phyloP scores from a whole-genome alignment of 1,140 invertebrate species.

The Nasonia vitripennis region DNA sequence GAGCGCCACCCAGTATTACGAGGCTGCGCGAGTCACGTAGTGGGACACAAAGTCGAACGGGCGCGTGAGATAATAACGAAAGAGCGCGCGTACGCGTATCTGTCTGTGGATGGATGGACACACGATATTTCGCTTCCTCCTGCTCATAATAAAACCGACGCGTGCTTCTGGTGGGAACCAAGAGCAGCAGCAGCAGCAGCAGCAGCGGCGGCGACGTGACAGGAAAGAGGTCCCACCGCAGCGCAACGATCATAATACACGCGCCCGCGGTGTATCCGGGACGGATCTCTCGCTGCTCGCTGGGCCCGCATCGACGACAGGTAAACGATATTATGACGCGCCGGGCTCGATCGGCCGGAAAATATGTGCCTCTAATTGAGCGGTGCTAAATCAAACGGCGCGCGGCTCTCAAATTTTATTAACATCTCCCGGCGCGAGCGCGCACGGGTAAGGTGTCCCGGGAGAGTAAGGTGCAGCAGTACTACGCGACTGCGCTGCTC shows the following conservation, averaged over 20 bases:
- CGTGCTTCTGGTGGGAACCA: constrained; percentile 62
- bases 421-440: not conserved
- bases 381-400: too few relatives aligned
- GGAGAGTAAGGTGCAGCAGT: constrained; percentile 20
- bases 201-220: constrained; percentile 62
- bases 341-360: constrained; percentile 3
- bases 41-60: not conserved
- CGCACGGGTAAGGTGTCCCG: not conserved
- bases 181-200: constrained; percentile 43
- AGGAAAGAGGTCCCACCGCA: constrained; percentile 66
- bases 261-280: constrained; percentile 63
- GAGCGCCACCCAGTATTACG: not conserved
- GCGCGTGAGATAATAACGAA: constrained; percentile 49
- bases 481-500: not conserved
- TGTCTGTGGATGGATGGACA: constrained; percentile 61
- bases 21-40: not conserved
- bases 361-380: not conserved
- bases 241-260: constrained; percentile 69
- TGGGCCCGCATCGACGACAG: not conserved
- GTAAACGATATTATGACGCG: constrained; percentile 31
- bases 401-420: constrained; percentile 15
- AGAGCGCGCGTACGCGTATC: constrained; percentile 10
- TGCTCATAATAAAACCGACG: constrained; percentile 64
- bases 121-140: constrained; percentile 68
- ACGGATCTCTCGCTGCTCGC: constrained; percentile 13